Conservation (phyloP, 2,113 vertebrate genomes). For the Prolemur simus region DNA sequence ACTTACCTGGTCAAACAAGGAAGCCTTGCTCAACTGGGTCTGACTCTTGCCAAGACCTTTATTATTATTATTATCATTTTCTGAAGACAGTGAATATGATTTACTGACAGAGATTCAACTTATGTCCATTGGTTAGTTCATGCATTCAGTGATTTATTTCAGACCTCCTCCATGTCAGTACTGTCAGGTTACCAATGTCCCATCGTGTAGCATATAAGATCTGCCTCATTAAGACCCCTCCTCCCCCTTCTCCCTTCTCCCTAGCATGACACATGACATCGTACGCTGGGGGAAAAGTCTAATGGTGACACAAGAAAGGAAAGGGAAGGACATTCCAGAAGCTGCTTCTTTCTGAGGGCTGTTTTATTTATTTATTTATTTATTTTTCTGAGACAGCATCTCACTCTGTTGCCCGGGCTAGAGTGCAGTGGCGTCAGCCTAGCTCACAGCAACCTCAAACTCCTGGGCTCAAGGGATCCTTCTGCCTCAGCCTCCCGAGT, state of each 20-base stretch:
- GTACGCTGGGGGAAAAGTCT: not conserved
- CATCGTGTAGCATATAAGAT: too few relatives aligned
- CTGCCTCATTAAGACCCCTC: not conserved
- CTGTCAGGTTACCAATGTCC: not conserved
- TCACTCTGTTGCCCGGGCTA: too few relatives aligned
- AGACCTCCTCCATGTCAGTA: not conserved
- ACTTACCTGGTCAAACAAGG: not conserved
- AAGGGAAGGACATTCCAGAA: not conserved
- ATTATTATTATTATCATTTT: not conserved
- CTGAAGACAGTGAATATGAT: not conserved
- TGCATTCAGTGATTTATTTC: not conserved
- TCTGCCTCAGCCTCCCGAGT: too few relatives aligned
- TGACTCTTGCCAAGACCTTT: not conserved
- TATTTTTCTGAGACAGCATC: too few relatives aligned
- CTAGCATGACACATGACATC: not conserved
- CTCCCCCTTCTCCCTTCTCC: not conserved
- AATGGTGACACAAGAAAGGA: not conserved
- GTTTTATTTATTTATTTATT: not conserved
- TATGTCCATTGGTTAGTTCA: not conserved
- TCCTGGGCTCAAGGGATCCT: too few relatives aligned
- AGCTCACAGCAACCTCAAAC: too few relatives aligned
- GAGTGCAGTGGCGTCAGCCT: too few relatives aligned
- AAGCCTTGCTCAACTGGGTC: not conserved
- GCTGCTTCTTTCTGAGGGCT: not conserved
- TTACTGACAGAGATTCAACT: not conserved